These are phyloP conservation scores for Micropoecilia bifurca DNA, from an alignment of 2,797 vertebrate species.

Conservation along the genomic window DNA sequence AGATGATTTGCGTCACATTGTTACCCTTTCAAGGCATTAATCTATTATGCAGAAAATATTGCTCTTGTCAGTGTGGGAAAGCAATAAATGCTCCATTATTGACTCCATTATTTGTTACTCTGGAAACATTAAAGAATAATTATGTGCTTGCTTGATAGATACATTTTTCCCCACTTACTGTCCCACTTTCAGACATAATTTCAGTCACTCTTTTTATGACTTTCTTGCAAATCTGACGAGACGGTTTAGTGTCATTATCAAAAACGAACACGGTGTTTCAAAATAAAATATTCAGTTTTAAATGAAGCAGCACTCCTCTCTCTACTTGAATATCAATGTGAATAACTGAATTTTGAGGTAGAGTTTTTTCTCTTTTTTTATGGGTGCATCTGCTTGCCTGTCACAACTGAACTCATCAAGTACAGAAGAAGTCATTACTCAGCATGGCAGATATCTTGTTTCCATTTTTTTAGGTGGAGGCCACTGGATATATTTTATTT, in stretches of 20 bases:
- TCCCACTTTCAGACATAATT: slow-evolving; percentile 20
- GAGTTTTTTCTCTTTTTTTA: slow-evolving; percentile 28
- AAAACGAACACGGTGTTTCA: slow-evolving; percentile 21
- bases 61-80: slow-evolving; percentile 33
- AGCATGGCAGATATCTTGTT: slow-evolving; percentile 61
- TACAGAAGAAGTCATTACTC: slow-evolving; percentile 65
- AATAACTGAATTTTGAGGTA: slow-evolving; percentile 56
- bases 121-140: slow-evolving; percentile 45
- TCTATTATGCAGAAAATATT: slow-evolving; percentile 62
- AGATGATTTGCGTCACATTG: slow-evolving; percentile 34
- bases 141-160: slow-evolving; percentile 25
- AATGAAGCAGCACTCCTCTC: slow-evolving; percentile 23
- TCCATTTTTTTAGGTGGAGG: slow-evolving; percentile 60
- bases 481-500: slow-evolving; percentile 81
- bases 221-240: slow-evolving; percentile 15
- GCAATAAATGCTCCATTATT: slow-evolving; percentile 43
- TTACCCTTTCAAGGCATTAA: slow-evolving; percentile 20
- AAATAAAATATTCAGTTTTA: slow-evolving; percentile 64
- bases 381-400: slow-evolving; percentile 42
- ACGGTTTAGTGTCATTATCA: slow-evolving; percentile 36
- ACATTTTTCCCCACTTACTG: slow-evolving; percentile 31
- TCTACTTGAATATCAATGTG: slow-evolving; percentile 50
- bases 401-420: slow-evolving; percentile 49
- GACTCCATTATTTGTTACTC: slow-evolving; percentile 48
- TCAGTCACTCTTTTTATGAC: slow-evolving; percentile 7